Base-by-base conservation (phyloP, 2,113 vertebrate genomes). In the Aptenodytes patagonicus region DNA sequence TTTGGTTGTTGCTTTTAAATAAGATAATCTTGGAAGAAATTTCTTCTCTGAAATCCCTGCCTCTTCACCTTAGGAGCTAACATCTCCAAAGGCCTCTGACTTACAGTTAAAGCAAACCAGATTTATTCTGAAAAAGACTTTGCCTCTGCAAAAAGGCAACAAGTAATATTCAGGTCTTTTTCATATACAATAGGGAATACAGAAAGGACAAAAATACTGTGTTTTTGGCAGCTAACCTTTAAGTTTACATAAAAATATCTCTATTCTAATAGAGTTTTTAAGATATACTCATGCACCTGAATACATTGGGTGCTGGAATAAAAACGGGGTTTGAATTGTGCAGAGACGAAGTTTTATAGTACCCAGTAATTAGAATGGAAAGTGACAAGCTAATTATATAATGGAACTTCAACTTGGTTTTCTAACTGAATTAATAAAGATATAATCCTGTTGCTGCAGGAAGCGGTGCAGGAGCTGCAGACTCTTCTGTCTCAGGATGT, bases 401-500 rank as follows among this genome's bases (percentile, higher is more conserved):
- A 61, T n/a, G 64, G 60, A 68, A 36, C 18, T 71, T 61, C n/a
- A 57, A 0, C 12, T 62, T 72, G 31, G 10, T 76, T 91, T 71
- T 83, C 40, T 60, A 20, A 40, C 46, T 31, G 17, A 16, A 0
- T 66, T 73, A 57, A 46, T 52, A 8, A 73, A 55, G 32, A 17
- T 66, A 1, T 10, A 24, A 79, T 66, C 44, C 25, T 71, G 4
- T 93, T 81, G 26, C 57, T 58, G 9, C 85, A 99, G 99, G 99
- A 99, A 64, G 99, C 99, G 0, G 99, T 99, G 52, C 92, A 97
- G 60, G 98, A 99, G 95, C 98, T 99, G 42, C 97, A 94, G 88
- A 95, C 80, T 24, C 98, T 99, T 47, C 94, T 99, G 81, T 96
- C 97, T 40, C 99, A 99, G 97, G 94, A 97, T 2, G 60, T 98